Evolutionary conservation across 1,140 invertebrate species (phyloP), one percentile per base, ranked within the genome.

Genomic region (Drosophila littoralis): DNA sequence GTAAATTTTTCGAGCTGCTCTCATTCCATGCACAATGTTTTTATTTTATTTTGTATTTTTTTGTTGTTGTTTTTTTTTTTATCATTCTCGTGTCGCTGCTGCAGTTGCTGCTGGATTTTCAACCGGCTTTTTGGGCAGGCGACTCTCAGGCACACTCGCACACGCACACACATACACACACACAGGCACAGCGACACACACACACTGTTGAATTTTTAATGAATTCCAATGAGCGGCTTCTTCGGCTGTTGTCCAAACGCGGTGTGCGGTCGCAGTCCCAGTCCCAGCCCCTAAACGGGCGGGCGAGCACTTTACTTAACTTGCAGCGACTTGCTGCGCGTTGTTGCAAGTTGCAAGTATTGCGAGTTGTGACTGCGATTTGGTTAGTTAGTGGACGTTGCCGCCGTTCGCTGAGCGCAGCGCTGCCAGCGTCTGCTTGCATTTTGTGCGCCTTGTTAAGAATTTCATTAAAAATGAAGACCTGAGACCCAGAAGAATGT

Each of bases 401-500:
- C 32, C 32, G 43, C 10, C 50, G 61, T 15, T 7, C 38, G 69
- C 81, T 33, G 63, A 10, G 46, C 38, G 55, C 65, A n/a, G 78
- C 75, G 72, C 38, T 48, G 70, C 43, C 58, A 46, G 60, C 46
- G 43, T 43, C 52, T 57, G 52, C 65, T 70, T 78, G 80, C 83
- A 88, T 89, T 89, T 89, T 89, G 85, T 89, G 84, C 84, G 84
- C 84, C 84, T 90, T 90, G 83, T 90, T 90, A 91, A 90, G 88
- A 86, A 90, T 90, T 90, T 90, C 86, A 90, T 90, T 90, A 90
- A 90, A 86, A 90, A 91, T 90, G 88, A 90, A 90, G 82, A 90
- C 88, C 85, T 89, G 80, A 89, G 85, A 89, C 85, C 84, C 79
- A 89, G 80, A 89, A 89, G 83, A 89, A 89, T 89, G 84, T 71